These are phyloP conservation scores for Oreochromis tanganicae DNA, from an alignment of 2,113 vertebrate species.

Conservation along the genomic window DNA sequence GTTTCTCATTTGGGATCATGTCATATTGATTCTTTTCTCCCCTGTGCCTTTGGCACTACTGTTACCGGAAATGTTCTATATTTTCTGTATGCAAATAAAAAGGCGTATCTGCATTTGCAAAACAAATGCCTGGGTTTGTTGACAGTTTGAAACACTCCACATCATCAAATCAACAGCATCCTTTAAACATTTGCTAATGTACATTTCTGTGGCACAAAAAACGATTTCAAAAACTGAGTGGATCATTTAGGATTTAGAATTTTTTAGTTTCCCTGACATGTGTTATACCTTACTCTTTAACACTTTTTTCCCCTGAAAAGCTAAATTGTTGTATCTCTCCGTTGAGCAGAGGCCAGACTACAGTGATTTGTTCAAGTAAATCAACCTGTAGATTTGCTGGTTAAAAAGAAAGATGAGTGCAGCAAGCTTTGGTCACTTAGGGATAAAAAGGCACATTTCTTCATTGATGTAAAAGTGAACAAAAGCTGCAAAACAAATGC, in stretches of 20 bases:
- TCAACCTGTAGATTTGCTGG: neutral
- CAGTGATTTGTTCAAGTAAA: rapidly evolving
- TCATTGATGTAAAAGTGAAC: neutral
- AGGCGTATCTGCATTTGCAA: neutral
- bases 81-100: slow-evolving; percentile 23
- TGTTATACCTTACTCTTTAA: neutral
- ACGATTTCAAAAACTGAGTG: rapidly evolving
- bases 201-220: neutral
- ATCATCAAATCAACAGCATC: neutral
- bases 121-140: neutral
- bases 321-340: neutral
- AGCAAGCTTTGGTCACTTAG: neutral
- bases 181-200: neutral
- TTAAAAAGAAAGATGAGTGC: neutral
- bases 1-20: neutral
- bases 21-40: neutral
- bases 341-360: neutral
- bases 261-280: neutral
- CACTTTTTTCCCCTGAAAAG: neutral
- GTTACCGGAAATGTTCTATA: neutral
- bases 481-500: neutral
- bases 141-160: neutral
- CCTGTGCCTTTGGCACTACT: neutral
- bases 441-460: neutral
- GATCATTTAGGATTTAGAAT: neutral